These are phyloP conservation scores for Loriculus beryllinus DNA, from an alignment of 2,797 vertebrate species.

Conservation along the genomic window DNA sequence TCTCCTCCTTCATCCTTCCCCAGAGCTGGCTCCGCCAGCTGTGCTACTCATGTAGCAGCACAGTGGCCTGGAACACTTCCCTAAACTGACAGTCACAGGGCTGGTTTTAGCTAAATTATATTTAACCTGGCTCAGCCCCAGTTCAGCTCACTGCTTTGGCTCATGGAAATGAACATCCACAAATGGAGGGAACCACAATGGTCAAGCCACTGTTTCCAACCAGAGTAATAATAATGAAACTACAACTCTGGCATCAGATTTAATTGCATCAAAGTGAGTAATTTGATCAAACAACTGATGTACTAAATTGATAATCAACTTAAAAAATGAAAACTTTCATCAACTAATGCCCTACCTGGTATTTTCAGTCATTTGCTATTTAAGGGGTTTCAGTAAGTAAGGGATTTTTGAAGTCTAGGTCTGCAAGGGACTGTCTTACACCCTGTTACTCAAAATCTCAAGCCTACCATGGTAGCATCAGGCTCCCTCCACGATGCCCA, in stretches of 20 bases:
- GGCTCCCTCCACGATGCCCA: neutral
- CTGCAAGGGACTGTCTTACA: neutral
- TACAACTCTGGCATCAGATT: neutral
- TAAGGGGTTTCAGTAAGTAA: neutral
- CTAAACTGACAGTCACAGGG: neutral
- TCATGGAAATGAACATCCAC: neutral
- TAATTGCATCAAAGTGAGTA: neutral
- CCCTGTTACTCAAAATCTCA: neutral
- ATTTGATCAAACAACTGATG: neutral
- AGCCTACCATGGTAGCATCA: neutral
- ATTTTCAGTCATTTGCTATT: neutral
- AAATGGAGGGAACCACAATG: neutral
- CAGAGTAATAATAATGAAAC: neutral
- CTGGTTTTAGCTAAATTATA: neutral
- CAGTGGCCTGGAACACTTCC: neutral
- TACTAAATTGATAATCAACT: neutral
- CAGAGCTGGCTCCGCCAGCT: neutral
- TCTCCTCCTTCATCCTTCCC: neutral
- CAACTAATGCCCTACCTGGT: neutral
- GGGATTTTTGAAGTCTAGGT: neutral
- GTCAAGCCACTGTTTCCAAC: neutral
- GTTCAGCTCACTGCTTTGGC: neutral
- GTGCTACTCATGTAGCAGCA: neutral
- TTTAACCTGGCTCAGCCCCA: neutral
- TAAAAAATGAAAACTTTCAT: neutral